Percentiles rank a stretch among this genome's conserved stretches.
These are phyloP conservation scores for Porites divaricata DNA, from an alignment of 92 coral and sea anemone species.

Conservation along the genomic window DNA sequence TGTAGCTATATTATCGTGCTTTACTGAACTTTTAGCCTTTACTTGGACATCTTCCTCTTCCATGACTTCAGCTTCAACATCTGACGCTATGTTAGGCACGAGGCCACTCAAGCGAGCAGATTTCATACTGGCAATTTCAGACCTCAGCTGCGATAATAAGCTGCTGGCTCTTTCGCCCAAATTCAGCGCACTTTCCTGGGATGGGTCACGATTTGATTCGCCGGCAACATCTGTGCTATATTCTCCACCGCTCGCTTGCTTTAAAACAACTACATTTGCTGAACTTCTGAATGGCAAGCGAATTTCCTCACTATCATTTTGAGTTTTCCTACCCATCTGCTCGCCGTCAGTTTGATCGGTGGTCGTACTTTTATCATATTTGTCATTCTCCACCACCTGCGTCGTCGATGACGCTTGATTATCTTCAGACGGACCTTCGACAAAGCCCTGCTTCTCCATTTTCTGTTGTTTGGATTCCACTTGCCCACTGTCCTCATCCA, in stretches of 20 bases:
- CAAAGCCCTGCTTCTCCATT: not conserved
- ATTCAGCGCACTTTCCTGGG: slow-evolving; percentile 44
- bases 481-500: not conserved
- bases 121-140: slow-evolving; percentile 71
- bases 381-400: not conserved
- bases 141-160: slow-evolving; percentile 60
- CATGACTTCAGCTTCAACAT: not conserved
- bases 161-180: slow-evolving; percentile 65
- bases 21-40: not conserved
- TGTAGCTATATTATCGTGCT: not conserved
- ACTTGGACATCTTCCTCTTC: not conserved
- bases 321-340: not conserved
- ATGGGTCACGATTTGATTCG: not conserved
- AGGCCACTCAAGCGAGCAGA: slow-evolving; percentile 46
- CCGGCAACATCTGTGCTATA: not conserved
- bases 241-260: not conserved
- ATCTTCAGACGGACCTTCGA: not conserved
- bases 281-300: not conserved
- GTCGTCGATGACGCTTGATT: not conserved
- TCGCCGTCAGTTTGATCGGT: not conserved
- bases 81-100: slow-evolving; percentile 10
- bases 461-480: not conserved
- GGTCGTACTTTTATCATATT: not conserved
- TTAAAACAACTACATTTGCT: not conserved
- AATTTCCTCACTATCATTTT: not conserved